phyloP scores from a whole-genome alignment of 2,797 vertebrate genomes.

The Momotus momota region DNA sequence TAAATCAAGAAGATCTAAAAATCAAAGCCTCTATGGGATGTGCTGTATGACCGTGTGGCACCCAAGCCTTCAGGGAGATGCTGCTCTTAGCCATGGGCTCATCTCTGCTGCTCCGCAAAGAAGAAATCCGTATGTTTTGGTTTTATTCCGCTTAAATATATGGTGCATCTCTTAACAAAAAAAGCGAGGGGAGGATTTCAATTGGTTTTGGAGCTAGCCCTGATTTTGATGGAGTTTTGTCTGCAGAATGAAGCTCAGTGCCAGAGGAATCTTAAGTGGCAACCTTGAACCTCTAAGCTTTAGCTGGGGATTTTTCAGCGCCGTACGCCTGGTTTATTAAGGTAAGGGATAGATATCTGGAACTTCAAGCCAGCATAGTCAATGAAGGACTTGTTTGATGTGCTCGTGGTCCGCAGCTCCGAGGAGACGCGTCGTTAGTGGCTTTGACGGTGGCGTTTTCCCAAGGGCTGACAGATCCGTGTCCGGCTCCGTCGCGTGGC shows the following conservation, averaged over 20 bases:
- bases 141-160: neutral
- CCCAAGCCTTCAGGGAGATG: accelerated
- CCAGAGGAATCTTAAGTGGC: neutral
- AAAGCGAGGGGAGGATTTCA: accelerated
- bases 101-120: neutral
- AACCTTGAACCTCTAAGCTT: neutral
- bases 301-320: neutral
- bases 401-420: neutral
- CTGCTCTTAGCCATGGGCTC: neutral
- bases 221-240: neutral
- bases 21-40: neutral
- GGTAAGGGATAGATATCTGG: slow-evolving; percentile 1
- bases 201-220: neutral
- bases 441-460: neutral
- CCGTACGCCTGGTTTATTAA: neutral
- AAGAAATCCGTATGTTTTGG: neutral
- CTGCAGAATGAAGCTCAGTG: neutral
- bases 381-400: slow-evolving; percentile 63
- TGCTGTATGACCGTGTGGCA: neutral
- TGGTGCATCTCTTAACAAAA: neutral
- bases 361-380: slow-evolving; percentile 68
- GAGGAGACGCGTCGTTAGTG: neutral
- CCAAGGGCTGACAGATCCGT: slow-evolving; percentile 33
- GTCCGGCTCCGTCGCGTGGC: neutral
- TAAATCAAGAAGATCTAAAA: neutral